phyloP scores from a whole-genome alignment of 2,888 invertebrate genomes.

The Prosopocoilus inquinatus region DNA sequence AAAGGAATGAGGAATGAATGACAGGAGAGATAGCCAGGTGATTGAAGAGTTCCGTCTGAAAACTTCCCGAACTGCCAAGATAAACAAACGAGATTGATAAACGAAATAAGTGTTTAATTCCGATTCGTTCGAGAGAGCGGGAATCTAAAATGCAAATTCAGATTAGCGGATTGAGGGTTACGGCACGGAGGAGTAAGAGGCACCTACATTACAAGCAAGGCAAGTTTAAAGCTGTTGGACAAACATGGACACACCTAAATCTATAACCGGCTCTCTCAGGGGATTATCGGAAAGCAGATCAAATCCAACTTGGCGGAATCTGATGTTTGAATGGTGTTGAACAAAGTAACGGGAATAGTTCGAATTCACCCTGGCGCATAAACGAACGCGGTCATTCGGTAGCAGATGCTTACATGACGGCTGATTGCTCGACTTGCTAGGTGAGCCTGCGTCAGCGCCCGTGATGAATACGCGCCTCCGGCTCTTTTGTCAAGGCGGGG shows the following conservation, averaged over 20 bases:
- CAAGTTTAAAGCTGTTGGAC: constrained; percentile 52
- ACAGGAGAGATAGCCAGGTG: constrained; percentile 33
- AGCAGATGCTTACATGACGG: constrained; percentile 29
- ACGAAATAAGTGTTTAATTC: constrained; percentile 50
- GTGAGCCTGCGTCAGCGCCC: constrained; percentile 36
- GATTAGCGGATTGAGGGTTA: constrained; percentile 37
- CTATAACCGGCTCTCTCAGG: constrained; percentile 49
- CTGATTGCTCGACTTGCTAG: constrained; percentile 32
- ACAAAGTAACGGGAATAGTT: constrained; percentile 6
- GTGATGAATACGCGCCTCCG: constrained; percentile 40
- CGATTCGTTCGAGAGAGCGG: constrained; percentile 42
- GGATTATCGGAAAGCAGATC: constrained; percentile 51
- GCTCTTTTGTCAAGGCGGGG: constrained; percentile 34
- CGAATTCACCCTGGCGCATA: constrained; percentile 6
- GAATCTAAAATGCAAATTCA: constrained; percentile 53
- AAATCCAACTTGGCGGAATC: constrained; percentile 46
- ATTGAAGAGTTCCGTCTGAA: constrained; percentile 40
- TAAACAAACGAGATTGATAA: constrained; percentile 44
- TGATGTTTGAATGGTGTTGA: constrained; percentile 24
- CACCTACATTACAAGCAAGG: constrained; percentile 43
- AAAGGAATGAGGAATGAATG: not conserved
- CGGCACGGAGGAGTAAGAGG: constrained; percentile 24
- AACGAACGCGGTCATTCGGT: constrained; percentile 32
- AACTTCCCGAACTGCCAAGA: constrained; percentile 38
- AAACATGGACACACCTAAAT: constrained; percentile 53